A percentile compares a stretch with the other conserved stretches of the same genome.
Conservation (phyloP, 2,113 vertebrate genomes). For the Entelurus aequoreus region DNA sequence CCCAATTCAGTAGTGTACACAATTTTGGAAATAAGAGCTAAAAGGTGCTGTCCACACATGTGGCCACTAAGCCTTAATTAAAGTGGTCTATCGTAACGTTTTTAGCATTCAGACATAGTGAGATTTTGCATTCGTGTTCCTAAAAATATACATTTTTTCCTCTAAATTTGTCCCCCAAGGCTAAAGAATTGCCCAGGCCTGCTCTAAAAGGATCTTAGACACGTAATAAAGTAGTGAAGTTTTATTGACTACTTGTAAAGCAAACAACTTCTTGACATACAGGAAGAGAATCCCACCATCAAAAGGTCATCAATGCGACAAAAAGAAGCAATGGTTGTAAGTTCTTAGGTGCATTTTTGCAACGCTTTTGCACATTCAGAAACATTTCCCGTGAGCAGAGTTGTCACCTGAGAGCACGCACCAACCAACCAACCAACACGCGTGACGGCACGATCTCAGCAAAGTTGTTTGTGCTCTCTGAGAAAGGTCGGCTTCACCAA, state of each 20-base stretch:
- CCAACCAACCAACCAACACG: too few relatives aligned
- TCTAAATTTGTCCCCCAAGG: too few relatives aligned
- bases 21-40: too few relatives aligned
- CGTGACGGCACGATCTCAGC: constrained; percentile 50
- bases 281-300: constrained; percentile 49
- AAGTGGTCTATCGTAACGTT: too few relatives aligned
- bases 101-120: too few relatives aligned
- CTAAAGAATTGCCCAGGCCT: too few relatives aligned
- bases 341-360: constrained; percentile 51
- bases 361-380: constrained; percentile 54
- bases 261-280: constrained; percentile 47
- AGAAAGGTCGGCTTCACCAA: constrained; percentile 51
- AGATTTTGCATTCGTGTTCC: too few relatives aligned
- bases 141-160: too few relatives aligned
- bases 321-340: constrained; percentile 50
- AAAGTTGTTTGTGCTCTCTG: constrained; percentile 57
- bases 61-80: too few relatives aligned
- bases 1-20: too few relatives aligned
- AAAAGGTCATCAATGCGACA: constrained; percentile 38
- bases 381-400: constrained; percentile 35
- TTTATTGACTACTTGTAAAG: constrained; percentile 66
- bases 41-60: too few relatives aligned
- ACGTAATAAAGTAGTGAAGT: constrained; percentile 44
- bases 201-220: not conserved
- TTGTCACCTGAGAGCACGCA: constrained; percentile 50